These are phyloP conservation scores for Eira barbara DNA, from an alignment of 2,113 vertebrate genomes.

Conservation along the genomic window DNA sequence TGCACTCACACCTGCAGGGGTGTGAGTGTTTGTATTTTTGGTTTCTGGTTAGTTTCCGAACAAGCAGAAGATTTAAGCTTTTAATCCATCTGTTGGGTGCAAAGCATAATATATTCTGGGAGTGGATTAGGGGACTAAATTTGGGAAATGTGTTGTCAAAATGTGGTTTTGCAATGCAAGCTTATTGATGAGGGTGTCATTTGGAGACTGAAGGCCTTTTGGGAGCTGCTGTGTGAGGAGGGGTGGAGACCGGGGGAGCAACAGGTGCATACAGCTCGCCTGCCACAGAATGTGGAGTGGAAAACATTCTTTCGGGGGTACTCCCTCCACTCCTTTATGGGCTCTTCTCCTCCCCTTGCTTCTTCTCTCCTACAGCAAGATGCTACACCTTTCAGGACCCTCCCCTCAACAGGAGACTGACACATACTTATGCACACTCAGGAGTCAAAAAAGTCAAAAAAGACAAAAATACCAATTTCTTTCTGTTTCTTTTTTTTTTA, in stretches of 20 bases:
- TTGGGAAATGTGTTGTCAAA: constrained; percentile 75
- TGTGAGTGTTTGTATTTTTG: constrained; percentile 72
- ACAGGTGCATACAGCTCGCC: background rate
- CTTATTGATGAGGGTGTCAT: constrained; percentile 68
- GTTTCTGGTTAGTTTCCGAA: constrained; percentile 74
- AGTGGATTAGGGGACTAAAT: constrained; percentile 76
- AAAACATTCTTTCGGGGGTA: background rate
- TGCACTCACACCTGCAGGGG: constrained; percentile 61
- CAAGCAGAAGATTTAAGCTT: constrained; percentile 76
- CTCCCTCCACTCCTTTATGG: background rate
- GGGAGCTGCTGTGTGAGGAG: background rate
- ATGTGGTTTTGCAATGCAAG: constrained; percentile 66
- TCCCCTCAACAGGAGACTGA: background rate
- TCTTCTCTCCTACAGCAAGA: background rate
- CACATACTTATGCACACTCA: background rate
- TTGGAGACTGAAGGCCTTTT: constrained; percentile 70
- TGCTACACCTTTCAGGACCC: background rate
- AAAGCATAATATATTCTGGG: constrained; percentile 73
- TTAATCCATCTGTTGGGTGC: constrained; percentile 77
- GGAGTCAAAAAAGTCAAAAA: background rate
- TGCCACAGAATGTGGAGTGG: background rate
- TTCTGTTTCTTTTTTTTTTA: background rate
- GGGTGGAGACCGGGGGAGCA: background rate
- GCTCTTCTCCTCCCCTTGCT: background rate
- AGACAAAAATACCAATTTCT: background rate